Evolutionary conservation across 2,888 invertebrate species (phyloP).

Genomic region (Cantharis lateralis): DNA sequence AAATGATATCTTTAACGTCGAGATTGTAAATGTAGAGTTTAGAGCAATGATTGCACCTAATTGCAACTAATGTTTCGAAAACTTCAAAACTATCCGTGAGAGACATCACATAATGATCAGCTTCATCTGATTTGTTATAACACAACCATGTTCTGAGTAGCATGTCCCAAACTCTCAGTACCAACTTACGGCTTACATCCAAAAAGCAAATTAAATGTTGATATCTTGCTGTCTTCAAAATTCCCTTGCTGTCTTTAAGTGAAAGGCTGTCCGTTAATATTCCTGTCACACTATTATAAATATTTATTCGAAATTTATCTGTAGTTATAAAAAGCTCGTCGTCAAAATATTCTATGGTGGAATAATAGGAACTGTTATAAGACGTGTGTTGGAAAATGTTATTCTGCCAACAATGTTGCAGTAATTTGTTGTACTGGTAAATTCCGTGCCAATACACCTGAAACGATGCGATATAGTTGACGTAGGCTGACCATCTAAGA

Average conservation of each 20-base stretch:
- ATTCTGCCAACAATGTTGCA: not conserved
- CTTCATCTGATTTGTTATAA: not conserved
- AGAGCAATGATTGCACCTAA: not conserved
- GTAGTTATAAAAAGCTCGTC: not conserved
- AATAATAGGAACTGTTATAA: not conserved
- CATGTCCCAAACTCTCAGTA: not conserved
- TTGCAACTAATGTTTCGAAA: not conserved
- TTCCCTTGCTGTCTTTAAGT: too few relatives aligned
- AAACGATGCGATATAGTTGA: not conserved
- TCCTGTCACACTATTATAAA: not conserved
- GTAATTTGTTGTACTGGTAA: not conserved
- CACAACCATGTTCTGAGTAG: not conserved
- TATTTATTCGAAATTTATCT: not conserved
- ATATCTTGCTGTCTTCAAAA: not conserved
- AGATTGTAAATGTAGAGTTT: not conserved
- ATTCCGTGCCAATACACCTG: not conserved
- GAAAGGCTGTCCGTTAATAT: not conserved
- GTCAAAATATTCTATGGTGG: not conserved
- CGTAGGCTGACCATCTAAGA: not conserved
- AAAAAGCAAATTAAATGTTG: not conserved
- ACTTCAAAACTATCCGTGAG: not conserved
- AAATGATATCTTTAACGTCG: not conserved
- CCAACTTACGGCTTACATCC: not conserved
- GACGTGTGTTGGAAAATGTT: not conserved
- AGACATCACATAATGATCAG: not conserved